A percentile compares a stretch with the other conserved stretches of the same genome.
These are phyloP conservation scores for Diploptera punctata DNA, from an alignment of 2,888 invertebrate species.

Conservation along the genomic window DNA sequence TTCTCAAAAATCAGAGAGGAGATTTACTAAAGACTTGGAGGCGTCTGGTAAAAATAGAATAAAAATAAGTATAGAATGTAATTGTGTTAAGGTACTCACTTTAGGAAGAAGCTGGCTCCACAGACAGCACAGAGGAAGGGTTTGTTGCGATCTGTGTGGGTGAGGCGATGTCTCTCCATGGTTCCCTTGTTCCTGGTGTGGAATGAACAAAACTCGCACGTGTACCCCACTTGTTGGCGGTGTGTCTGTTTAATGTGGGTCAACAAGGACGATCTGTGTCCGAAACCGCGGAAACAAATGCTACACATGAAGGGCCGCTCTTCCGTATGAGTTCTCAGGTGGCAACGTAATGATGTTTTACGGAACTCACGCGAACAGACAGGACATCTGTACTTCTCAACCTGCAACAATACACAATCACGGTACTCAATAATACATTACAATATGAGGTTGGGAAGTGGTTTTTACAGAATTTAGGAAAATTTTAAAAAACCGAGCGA, in stretches of 20 bases:
- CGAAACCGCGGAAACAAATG: slow-evolving; percentile 68
- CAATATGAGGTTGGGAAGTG: no score
- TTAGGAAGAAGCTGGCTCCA: slow-evolving; percentile 53
- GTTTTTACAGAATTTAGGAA: no score
- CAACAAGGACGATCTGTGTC: slow-evolving; percentile 68
- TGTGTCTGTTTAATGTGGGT: slow-evolving; percentile 66
- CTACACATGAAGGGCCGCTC: slow-evolving; percentile 73
- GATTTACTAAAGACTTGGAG: no score
- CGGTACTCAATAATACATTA: no score
- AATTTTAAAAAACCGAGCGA: no score
- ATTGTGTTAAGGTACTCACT: slow-evolving; percentile 53
- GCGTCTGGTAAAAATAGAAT: no score
- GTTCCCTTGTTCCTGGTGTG: slow-evolving; percentile 17
- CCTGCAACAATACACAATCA: slow-evolving; percentile 46
- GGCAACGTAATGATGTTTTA: slow-evolving; percentile 63
- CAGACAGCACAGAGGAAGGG: slow-evolving; percentile 53
- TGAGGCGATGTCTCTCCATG: slow-evolving; percentile 31
- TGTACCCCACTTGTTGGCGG: not conserved
- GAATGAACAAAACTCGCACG: slow-evolving; percentile 31
- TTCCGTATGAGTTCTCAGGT: slow-evolving; percentile 68
- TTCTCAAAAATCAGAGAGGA: no score
- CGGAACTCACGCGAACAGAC: slow-evolving; percentile 69
- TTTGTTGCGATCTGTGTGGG: slow-evolving; percentile 45
- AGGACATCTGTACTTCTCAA: slow-evolving; percentile 68
- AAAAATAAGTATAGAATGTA: no score